Base-by-base conservation (phyloP, 2,113 vertebrate species). In the Ammodytes dubius region DNA sequence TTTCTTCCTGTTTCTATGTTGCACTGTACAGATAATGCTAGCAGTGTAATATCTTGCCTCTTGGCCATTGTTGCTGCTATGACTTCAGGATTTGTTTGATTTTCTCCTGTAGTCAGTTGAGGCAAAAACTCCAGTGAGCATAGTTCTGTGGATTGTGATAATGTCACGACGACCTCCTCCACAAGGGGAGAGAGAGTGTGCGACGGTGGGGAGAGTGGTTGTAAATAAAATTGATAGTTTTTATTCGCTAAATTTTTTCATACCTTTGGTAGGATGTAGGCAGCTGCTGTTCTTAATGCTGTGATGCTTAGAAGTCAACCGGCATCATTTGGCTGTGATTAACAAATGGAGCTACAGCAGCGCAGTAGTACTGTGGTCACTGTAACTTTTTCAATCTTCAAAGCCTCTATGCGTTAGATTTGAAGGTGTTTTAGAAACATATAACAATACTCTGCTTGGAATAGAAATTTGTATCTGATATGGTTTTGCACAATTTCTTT, bases 111-210 rank as follows among this genome's bases (percentile, higher is more conserved):
- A 81, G 83, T 85, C 67, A 43, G 54, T 67, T 43, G 70, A 79
- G 88, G 79, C 49, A 58, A 73, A 70, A 54, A 40, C 59, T 86
- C 68, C 80, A 69, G 45, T 61, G 66, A 74, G 58, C 3, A 77
- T 82, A 75, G 70, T 72, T 86, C 65, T 66, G 70, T 72, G 64
- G 77, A 46, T 82, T 83, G 65, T 74, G 77, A 87, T 58, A 53
- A 59, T 82, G 81, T 86, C 84, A 79, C 64, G 45, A 70, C 8
- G 57, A 90, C 87, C 88, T 85, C 49, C 42, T 61, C 27, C 46
- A n/a, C 4, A 27, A 13, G 12, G 50, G 6, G 52, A 43, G 79
- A 63, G 58, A 56, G 76, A 5, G 52, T 70, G 57, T 3, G 9
- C 60, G 71, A 68, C 46, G 27, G 27, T 27, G 27, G 27, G 27